Base-by-base conservation (phyloP, 2,888 invertebrate genomes). In the Athalia circularis region DNA sequence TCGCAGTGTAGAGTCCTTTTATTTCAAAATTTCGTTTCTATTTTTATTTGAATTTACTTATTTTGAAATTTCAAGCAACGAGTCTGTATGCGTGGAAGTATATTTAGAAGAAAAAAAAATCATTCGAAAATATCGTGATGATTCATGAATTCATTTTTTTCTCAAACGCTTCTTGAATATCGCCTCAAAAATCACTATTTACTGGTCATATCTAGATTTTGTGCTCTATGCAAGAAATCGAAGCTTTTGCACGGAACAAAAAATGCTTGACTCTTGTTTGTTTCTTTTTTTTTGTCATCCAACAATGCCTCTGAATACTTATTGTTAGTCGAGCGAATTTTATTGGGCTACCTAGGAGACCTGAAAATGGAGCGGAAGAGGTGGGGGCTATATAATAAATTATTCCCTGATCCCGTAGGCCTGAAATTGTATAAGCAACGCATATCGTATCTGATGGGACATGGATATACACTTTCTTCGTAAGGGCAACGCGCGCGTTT, bases 301-400 rank as follows among this genome's bases (percentile, higher is more conserved):
- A 52, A n/a, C 6, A 29, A 13, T 45, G 57, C 45, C 47, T 9
- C 59, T 15, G 68, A 15, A 68, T 65, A 68, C 82, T 83, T n/a
- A n/a, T n/a, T n/a, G n/a, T n/a, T 84, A 76, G 81, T 82, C 81
- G 82, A 85, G 85, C 82, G 84, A 84, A 83, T 85, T 83, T 84
- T 77, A 79, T 81, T 81, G 82, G 80, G 82, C 29, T 81, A 82
- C 80, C 79, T 54, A 79, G 65, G 77, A 64, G 65, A 80, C 72
- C 57, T 47, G 77, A 67, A 80, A 81, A 81, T 77, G 79, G 2
- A 29, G 29, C 29, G 29, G 29, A 29, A 29, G 29, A 80, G 82
- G 81, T 79, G 79, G 79, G 77, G 76, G 75, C 72, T 80, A 50
- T 77, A 80, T 82, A 80, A 84, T 81, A 81, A 80, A 84, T 83